Conservation (phyloP, 2,888 invertebrate species). For the Andrena dorsata region DNA sequence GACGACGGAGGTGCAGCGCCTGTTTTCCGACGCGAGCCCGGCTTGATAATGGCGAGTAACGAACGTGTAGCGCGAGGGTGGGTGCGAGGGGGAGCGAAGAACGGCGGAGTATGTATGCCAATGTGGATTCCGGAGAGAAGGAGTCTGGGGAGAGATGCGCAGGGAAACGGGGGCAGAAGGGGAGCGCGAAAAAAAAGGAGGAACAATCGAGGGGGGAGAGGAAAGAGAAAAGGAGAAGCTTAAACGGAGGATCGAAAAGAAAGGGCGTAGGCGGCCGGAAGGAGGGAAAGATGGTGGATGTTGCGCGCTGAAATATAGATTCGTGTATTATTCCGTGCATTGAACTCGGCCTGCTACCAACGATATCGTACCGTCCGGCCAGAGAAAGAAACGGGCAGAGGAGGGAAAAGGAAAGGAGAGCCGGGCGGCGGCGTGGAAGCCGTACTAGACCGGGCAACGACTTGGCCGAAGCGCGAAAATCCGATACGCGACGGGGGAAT, state of each 20-base stretch:
- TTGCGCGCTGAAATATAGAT: conserved; percentile 24
- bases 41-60: conserved; percentile 52
- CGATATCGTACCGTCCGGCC: neutral
- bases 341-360: conserved; percentile 33
- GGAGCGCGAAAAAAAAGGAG: neutral
- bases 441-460: conserved; percentile 35
- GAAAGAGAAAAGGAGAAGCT: conserved; percentile 14
- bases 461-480: conserved; percentile 41
- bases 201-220: neutral
- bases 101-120: conserved; percentile 38
- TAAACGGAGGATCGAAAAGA: conserved; percentile 29
- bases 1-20: conserved; percentile 48
- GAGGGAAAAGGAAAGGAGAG: conserved; percentile 6
- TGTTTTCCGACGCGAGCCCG: conserved; percentile 55
- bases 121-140: conserved; percentile 34
- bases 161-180: neutral
- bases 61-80: conserved; percentile 28
- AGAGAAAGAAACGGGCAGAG: neutral
- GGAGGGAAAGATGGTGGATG: conserved; percentile 3
- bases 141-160: conserved; percentile 1
- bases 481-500: conserved; percentile 37
- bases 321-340: conserved; percentile 17
- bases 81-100: conserved; percentile 12
- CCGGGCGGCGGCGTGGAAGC: conserved; percentile 32
- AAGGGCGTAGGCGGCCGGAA: conserved; percentile 6